These are phyloP conservation scores for Asarcornis scutulata DNA, from an alignment of 2,113 vertebrate genomes.

Conservation along the genomic window DNA sequence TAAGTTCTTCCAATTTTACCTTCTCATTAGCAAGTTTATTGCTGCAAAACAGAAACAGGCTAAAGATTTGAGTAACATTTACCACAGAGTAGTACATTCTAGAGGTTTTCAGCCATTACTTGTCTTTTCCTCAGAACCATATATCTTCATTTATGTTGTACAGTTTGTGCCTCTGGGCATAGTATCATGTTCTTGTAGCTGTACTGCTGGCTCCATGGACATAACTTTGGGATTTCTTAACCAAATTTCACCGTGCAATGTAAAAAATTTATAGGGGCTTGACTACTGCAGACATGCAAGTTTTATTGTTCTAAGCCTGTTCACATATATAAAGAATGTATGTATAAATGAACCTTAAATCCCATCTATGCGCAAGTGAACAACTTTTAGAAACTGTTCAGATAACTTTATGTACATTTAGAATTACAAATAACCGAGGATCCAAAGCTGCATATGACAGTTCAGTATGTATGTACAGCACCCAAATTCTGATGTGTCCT, in stretches of 20 bases:
- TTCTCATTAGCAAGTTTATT: slow-evolving; percentile 83
- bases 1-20: slow-evolving; percentile 83
- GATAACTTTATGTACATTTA: neutral
- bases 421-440: neutral
- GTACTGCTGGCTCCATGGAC: neutral
- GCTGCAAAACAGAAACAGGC: slow-evolving; percentile 69
- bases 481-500: neutral
- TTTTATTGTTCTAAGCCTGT: neutral
- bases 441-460: neutral
- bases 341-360: neutral
- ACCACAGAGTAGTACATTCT: neutral
- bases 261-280: neutral
- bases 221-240: neutral
- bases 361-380: neutral
- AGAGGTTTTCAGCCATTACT: neutral
- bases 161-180: neutral
- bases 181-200: rapidly evolving
- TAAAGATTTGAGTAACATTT: neutral
- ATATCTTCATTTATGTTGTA: neutral
- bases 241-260: neutral
- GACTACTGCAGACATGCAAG: neutral
- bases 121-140: neutral
- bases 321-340: neutral
- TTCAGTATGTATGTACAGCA: neutral
- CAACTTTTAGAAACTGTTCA: neutral